phyloP scores from a whole-genome alignment of 2,888 invertebrate species.

The Anthrax anthrax region DNA sequence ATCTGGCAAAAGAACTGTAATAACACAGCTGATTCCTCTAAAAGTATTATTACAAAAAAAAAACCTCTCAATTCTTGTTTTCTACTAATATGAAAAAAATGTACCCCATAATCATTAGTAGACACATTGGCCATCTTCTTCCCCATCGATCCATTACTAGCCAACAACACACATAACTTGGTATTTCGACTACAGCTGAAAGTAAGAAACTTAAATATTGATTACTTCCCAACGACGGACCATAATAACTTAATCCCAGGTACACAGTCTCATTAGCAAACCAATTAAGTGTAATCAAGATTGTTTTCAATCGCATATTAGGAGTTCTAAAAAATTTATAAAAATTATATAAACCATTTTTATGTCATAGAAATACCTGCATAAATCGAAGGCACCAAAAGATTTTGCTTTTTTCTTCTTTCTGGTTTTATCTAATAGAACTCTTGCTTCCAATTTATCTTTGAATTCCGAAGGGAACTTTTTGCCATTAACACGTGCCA shows the following conservation, averaged over 20 bases:
- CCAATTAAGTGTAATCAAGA: conserved; percentile 76
- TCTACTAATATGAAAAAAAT: background rate
- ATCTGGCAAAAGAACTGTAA: conserved; percentile 66
- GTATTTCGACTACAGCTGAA: conserved; percentile 76
- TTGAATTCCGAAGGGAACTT: conserved; percentile 59
- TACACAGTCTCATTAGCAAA: conserved; percentile 88
- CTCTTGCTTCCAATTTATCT: conserved; percentile 55
- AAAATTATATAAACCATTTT: background rate
- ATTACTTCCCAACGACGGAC: conserved; percentile 73
- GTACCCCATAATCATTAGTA: conserved; percentile 74
- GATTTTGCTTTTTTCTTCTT: conserved; percentile 37
- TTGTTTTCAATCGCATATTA: conserved; percentile 78
- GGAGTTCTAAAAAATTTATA: conserved; percentile 44
- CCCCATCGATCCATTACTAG: conserved; percentile 78
- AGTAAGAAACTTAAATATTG: conserved; percentile 81
- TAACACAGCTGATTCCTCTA: conserved; percentile 71
- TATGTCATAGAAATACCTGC: conserved; percentile 17
- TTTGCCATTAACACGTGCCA: conserved; percentile 65
- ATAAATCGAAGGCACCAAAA: conserved; percentile 32
- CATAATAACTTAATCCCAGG: conserved; percentile 81
- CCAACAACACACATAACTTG: conserved; percentile 79
- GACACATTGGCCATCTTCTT: conserved; percentile 73
- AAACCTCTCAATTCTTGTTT: too few relatives aligned
- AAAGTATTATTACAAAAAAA: conserved; percentile 17
- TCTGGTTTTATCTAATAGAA: conserved; percentile 47